Percentiles rank a stretch among this genome's conserved stretches.
Conservation (phyloP, 2,113 vertebrate species). For the Limnothrissa miodon region DNA sequence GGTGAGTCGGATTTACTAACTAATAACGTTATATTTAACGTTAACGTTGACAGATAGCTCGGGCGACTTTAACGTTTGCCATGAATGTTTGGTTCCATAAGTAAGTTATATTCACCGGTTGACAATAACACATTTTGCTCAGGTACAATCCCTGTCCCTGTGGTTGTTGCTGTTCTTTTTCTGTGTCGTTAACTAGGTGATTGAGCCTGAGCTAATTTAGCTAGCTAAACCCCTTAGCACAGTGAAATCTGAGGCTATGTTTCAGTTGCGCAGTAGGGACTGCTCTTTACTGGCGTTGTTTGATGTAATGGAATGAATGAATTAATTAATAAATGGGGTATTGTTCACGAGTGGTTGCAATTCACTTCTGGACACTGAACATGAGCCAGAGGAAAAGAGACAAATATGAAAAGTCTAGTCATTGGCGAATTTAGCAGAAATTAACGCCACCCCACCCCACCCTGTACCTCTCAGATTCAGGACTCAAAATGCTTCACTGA, state of each 20-base stretch:
- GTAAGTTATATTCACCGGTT: neutral
- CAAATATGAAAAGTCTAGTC: neutral
- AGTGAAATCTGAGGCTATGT: neutral
- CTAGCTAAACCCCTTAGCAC: neutral
- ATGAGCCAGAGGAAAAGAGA: neutral
- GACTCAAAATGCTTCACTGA: too few species aligned
- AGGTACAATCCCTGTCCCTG: neutral
- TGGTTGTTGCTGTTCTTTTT: neutral
- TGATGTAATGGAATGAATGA: neutral
- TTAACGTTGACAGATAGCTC: neutral
- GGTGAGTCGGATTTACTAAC: neutral
- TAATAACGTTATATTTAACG: too few species aligned
- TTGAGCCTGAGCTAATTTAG: neutral
- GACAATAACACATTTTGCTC: neutral
- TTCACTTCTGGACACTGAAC: neutral
- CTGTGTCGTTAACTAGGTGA: neutral
- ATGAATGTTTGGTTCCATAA: neutral
- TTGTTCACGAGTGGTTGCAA: neutral
- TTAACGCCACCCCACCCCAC: too few species aligned
- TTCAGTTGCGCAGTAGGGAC: neutral
- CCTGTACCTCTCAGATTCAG: too few species aligned
- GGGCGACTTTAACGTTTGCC: neutral
- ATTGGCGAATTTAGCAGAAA: too few species aligned
- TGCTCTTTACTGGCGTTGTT: neutral
- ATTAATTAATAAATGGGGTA: neutral